phyloP scores from a whole-genome alignment of 2,888 invertebrate species.

The Mythimna loreyi region DNA sequence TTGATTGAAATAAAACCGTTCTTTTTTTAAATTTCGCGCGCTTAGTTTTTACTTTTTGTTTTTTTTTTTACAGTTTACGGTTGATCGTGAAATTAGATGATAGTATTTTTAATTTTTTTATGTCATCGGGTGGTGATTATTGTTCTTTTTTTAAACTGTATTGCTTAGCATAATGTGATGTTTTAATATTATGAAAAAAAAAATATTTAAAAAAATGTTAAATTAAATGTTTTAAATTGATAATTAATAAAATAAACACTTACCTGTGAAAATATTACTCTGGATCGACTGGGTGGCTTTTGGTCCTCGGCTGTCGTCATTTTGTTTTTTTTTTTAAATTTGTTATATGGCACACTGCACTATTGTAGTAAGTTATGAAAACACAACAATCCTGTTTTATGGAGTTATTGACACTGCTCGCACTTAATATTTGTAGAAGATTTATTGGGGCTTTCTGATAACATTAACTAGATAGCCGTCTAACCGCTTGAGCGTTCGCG shows the following conservation, averaged over 20 bases:
- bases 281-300: constrained; percentile 50
- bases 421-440: constrained; percentile 43
- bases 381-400: constrained; percentile 51
- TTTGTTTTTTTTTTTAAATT: constrained; percentile 16
- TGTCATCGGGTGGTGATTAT: not conserved
- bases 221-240: not conserved
- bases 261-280: constrained; percentile 64
- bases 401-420: constrained; percentile 56
- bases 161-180: too few relatives aligned
- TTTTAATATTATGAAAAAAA: too few relatives aligned
- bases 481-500: too few relatives aligned
- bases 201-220: not conserved
- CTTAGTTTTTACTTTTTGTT: not conserved
- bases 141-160: too few relatives aligned
- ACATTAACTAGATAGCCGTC: constrained; percentile 45
- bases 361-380: constrained; percentile 16
- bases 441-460: constrained; percentile 51
- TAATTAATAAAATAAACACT: constrained; percentile 26
- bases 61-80: not conserved
- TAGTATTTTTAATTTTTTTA: not conserved
- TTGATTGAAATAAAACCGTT: not conserved
- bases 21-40: constrained; percentile 1
- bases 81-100: not conserved
- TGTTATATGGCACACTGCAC: constrained; percentile 39
- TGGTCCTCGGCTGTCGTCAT: constrained; percentile 49